Percentiles rank a stretch among this genome's conserved stretches.
These are phyloP conservation scores for Oceanites oceanicus DNA, from an alignment of 2,113 vertebrate genomes.

Conservation along the genomic window DNA sequence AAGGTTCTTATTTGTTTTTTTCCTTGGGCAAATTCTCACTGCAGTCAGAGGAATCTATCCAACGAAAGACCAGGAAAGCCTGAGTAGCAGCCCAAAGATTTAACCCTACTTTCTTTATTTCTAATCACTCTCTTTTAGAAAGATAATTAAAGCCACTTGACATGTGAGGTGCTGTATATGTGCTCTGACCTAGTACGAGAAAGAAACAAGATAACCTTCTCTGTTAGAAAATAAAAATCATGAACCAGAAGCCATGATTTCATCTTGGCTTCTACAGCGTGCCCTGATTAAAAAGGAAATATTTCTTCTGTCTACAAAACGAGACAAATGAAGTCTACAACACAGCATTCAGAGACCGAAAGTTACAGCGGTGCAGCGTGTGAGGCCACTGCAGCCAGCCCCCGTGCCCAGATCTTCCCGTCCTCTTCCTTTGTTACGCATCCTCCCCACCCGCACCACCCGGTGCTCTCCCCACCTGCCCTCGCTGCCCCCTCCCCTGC, in stretches of 20 bases:
- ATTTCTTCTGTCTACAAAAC: background rate
- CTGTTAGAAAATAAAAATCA: background rate
- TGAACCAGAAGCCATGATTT: slow-evolving; percentile 5
- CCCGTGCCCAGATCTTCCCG: background rate
- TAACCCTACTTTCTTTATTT: slow-evolving; percentile 13
- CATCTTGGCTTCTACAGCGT: background rate
- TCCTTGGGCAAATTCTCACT: background rate
- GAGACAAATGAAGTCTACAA: background rate
- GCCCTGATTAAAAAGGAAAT: slow-evolving; percentile 22
- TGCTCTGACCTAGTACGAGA: background rate
- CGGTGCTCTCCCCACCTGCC: background rate
- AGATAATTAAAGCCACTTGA: slow-evolving; percentile 9
- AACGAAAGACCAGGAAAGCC: background rate
- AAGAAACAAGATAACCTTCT: background rate
- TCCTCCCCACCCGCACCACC: background rate
- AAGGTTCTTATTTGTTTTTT: background rate
- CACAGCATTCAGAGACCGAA: background rate
- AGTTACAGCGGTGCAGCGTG: background rate
- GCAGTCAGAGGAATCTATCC: background rate
- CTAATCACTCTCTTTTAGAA: background rate
- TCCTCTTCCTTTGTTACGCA: background rate
- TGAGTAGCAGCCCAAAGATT: background rate
- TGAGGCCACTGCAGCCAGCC: background rate
- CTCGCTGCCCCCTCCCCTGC: rapidly evolving
- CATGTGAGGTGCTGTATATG: background rate